Conservation (phyloP, 2,888 invertebrate species). For the Zelleria hepariella region DNA sequence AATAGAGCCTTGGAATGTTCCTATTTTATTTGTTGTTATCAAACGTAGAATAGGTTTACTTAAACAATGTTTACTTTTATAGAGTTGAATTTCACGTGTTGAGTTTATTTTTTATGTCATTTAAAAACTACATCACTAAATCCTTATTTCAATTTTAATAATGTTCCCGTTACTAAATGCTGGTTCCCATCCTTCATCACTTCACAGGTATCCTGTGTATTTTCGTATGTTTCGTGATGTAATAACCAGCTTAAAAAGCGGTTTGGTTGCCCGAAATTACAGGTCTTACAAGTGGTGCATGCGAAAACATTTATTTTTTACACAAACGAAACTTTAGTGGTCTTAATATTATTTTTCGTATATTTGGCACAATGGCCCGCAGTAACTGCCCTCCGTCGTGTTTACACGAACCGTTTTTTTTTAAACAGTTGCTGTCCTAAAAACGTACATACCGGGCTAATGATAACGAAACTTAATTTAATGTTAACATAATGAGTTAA, state of each 20-base stretch:
- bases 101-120: neutral
- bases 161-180: slow-evolving; percentile 2
- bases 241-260: slow-evolving; percentile 4
- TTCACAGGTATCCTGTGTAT: slow-evolving; percentile 16
- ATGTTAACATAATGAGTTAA: neutral
- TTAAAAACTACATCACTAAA: neutral
- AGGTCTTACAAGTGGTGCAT: slow-evolving; percentile 9
- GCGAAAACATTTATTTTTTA: neutral
- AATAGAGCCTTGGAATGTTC: neutral
- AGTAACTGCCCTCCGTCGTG: neutral
- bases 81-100: neutral
- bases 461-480: neutral
- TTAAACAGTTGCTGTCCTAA: neutral
- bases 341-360: neutral
- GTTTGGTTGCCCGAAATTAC: slow-evolving; percentile 8
- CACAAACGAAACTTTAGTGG: neutral
- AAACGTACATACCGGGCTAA: neutral
- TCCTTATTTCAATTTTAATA: neutral
- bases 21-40: neutral
- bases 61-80: too few species aligned
- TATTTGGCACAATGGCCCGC: neutral
- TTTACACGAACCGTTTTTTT: slow-evolving; percentile 5
- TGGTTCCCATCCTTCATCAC: slow-evolving; percentile 14
- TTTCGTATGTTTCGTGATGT: slow-evolving; percentile 3
- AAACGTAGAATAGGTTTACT: too few species aligned